Percentiles rank a stretch among this genome's conserved stretches.
phyloP scores from a whole-genome alignment of 2,113 vertebrate species.

The Galbula dea region DNA sequence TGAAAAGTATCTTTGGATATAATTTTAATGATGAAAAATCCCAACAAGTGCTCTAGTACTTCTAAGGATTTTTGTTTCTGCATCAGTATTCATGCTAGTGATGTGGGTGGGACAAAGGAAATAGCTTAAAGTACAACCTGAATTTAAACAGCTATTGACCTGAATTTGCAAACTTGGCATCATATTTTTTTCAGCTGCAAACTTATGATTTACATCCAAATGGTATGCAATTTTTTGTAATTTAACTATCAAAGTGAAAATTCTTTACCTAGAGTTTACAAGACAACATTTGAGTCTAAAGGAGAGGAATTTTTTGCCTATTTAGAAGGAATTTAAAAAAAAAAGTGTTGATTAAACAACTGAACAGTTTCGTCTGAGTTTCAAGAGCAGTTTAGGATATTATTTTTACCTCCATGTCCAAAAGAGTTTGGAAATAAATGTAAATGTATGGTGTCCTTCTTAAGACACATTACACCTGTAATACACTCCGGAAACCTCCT shows the following conservation, averaged over 20 bases:
- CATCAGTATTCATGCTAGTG: background rate
- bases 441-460: background rate
- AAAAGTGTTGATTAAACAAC: background rate
- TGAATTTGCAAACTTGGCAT: background rate
- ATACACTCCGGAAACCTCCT: background rate
- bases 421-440: background rate
- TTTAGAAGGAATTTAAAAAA: background rate
- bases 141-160: background rate
- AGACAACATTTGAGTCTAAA: background rate
- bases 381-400: background rate
- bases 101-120: background rate
- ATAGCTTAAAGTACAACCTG: background rate
- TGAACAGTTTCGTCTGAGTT: background rate
- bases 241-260: background rate
- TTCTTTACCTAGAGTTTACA: background rate
- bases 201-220: background rate
- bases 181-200: background rate
- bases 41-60: background rate
- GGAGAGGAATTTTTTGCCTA: background rate
- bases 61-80: background rate
- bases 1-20: background rate
- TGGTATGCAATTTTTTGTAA: background rate
- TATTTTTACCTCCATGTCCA: background rate
- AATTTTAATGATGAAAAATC: background rate
- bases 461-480: background rate